Evolutionary conservation across 2,888 invertebrate species (phyloP).

Genomic region (Nesidiocoris tenuis): DNA sequence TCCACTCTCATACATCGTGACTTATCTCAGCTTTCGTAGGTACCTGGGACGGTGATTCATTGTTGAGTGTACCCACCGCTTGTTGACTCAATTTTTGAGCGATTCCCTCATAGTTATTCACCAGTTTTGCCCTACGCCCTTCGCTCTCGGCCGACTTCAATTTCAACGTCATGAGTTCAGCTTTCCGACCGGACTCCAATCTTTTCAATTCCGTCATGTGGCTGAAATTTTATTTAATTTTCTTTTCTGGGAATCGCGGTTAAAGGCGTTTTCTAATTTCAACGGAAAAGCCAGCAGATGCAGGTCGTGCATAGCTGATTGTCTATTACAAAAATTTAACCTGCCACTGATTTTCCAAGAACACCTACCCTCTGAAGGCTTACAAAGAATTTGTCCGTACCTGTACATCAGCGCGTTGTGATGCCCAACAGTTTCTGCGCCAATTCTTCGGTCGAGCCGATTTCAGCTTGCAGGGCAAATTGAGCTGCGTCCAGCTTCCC

Average conservation of each 20-base stretch:
- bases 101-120: constrained; percentile 65
- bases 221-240: constrained; percentile 58
- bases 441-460: constrained; percentile 54
- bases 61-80: constrained; percentile 67
- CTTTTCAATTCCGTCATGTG: constrained; percentile 74
- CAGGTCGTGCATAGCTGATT: too few relatives aligned
- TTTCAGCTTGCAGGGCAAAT: constrained; percentile 63
- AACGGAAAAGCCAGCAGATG: not conserved
- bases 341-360: too few relatives aligned
- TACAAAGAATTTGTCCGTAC: too few relatives aligned
- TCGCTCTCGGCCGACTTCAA: constrained; percentile 65
- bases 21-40: too few relatives aligned
- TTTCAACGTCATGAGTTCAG: constrained; percentile 72
- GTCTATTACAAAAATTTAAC: too few relatives aligned
- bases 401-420: constrained; percentile 45
- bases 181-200: constrained; percentile 74
- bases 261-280: not conserved
- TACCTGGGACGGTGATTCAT: constrained; percentile 37
- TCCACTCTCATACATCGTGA: too few relatives aligned
- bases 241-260: not conserved
- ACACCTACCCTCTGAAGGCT: too few relatives aligned
- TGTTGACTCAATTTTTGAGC: constrained; percentile 77
- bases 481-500: constrained; percentile 71
- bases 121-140: constrained; percentile 65
- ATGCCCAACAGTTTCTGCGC: constrained; percentile 43